Evolutionary conservation across 2,113 vertebrate genomes (phyloP).

Genomic region (Bufo bufo): DNA sequence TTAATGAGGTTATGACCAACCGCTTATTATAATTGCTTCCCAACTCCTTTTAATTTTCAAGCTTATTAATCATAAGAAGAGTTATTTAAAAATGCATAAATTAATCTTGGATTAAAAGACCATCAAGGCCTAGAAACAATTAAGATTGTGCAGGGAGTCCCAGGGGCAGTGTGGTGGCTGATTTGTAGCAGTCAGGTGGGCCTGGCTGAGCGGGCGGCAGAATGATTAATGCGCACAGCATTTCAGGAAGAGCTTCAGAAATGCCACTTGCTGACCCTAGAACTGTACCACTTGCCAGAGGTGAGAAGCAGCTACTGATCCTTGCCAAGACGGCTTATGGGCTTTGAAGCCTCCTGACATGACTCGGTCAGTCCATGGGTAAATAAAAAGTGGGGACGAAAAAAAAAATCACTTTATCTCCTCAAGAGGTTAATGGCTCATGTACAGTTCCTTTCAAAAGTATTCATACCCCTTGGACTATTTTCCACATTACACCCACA

Average conservation of each 20-base stretch:
- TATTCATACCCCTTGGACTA: no score
- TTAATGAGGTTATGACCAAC: slow-evolving; percentile 99
- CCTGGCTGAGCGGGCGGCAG: slow-evolving; percentile 87
- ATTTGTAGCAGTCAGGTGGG: slow-evolving; percentile 95
- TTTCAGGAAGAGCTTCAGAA: slow-evolving; percentile 88
- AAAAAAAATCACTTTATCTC: neutral
- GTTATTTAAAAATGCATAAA: slow-evolving; percentile 99
- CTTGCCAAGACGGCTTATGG: slow-evolving; percentile 75
- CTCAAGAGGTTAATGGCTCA: neutral
- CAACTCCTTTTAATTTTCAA: slow-evolving; percentile 98
- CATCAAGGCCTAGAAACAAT: slow-evolving; percentile 98
- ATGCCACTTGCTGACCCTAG: slow-evolving; percentile 86
- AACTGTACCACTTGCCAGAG: slow-evolving; percentile 78
- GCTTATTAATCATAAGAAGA: slow-evolving; percentile 99
- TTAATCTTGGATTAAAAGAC: slow-evolving; percentile 99
- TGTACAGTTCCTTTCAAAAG: no score
- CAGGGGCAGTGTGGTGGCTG: slow-evolving; percentile 91
- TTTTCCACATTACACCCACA: no score
- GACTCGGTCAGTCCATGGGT: slow-evolving; percentile 11
- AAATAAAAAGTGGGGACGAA: neutral
- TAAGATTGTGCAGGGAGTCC: slow-evolving; percentile 98
- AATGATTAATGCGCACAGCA: slow-evolving; percentile 97
- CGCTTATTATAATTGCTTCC: slow-evolving; percentile 99
- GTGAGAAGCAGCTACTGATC: slow-evolving; percentile 78
- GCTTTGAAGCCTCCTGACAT: neutral